Conservation (phyloP, 1,140 invertebrate species). For the Bombus breviceps region DNA sequence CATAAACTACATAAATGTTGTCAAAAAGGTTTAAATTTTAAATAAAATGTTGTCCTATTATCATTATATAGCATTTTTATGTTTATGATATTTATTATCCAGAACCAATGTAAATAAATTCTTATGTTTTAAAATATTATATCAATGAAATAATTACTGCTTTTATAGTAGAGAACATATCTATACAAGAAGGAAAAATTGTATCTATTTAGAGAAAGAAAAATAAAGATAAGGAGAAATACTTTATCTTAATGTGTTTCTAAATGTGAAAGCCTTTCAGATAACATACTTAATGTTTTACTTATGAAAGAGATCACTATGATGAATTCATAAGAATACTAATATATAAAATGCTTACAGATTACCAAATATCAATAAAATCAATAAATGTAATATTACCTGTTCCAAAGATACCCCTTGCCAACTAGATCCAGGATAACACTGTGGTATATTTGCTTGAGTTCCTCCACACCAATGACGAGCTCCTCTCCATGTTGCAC, state of each 20-base stretch:
- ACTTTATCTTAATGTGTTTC: constrained; percentile 58
- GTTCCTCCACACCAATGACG: constrained; percentile 94
- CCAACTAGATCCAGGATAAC: constrained; percentile 88
- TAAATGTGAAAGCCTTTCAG: constrained; percentile 42
- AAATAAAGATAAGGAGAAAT: constrained; percentile 40
- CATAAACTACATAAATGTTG: constrained; percentile 89
- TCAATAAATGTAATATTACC: constrained; percentile 62
- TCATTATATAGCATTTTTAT: not conserved
- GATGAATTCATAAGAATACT: constrained; percentile 10
- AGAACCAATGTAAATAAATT: not conserved
- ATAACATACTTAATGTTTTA: constrained; percentile 28
- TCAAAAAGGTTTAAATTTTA: constrained; percentile 31
- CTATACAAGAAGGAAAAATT: constrained; percentile 8
- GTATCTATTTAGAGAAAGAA: constrained; percentile 6
- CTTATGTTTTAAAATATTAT: not conserved
- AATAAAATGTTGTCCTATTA: constrained; percentile 19
- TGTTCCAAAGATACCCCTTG: constrained; percentile 84
- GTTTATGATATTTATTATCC: constrained; percentile 7
- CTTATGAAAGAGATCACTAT: constrained; percentile 17
- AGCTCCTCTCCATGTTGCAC: constrained; percentile 97
- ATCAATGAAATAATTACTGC: not conserved
- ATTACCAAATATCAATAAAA: not conserved
- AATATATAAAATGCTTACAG: not conserved
- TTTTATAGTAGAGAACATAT: constrained; percentile 18
- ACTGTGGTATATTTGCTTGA: constrained; percentile 89